A percentile compares a stretch with the other conserved stretches of the same genome.
Evolutionary conservation across 2,113 vertebrate genomes (phyloP).

Genomic region (Calyptomena viridis): DNA sequence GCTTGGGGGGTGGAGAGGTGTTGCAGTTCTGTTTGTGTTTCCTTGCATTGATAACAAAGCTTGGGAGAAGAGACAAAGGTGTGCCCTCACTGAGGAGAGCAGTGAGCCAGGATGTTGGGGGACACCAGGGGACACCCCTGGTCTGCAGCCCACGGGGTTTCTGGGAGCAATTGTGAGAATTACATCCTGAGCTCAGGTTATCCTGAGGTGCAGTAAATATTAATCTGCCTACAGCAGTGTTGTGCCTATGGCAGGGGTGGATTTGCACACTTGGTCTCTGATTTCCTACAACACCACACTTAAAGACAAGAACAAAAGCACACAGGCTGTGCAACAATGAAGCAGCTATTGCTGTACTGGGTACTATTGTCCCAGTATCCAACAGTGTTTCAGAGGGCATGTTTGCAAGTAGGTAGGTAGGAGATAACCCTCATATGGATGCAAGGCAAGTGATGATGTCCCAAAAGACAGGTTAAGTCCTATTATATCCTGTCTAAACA

Average conservation of each 20-base stretch:
- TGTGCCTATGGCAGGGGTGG: background rate
- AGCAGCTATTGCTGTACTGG: background rate
- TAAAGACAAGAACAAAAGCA: background rate
- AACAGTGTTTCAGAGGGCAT: background rate
- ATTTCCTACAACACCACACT: background rate
- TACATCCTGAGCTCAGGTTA: background rate
- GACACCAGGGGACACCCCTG: background rate
- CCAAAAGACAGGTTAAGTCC: background rate
- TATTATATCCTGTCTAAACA: background rate
- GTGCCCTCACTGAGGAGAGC: fast-evolving
- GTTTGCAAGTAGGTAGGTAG: background rate
- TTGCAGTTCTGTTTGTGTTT: background rate
- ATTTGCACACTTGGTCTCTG: background rate
- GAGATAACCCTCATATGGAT: background rate
- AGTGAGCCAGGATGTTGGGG: background rate
- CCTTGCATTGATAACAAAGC: background rate
- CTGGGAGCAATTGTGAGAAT: background rate
- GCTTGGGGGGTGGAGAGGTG: no score
- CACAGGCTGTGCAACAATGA: background rate
- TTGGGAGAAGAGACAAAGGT: background rate
- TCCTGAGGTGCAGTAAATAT: background rate
- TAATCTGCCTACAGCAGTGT: background rate
- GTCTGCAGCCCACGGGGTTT: background rate
- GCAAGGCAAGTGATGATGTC: background rate
- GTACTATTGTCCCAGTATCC: background rate